Base-by-base conservation (phyloP, 2,888 invertebrate genomes). In the Heliconius ismenius region DNA sequence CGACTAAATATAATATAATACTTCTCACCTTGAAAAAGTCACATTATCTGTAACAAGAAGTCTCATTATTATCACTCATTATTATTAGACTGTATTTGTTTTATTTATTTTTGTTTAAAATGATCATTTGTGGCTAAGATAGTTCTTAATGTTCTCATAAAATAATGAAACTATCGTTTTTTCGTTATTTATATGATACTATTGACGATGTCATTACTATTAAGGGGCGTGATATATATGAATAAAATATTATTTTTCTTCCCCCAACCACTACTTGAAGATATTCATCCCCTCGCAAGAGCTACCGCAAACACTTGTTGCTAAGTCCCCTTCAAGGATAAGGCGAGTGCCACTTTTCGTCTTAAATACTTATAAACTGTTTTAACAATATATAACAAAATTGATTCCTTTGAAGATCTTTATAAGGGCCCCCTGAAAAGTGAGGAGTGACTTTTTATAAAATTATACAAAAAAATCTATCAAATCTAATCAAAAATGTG, bases 251-350 rank as follows among this genome's bases (percentile, higher is more conserved):
- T 26, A 73, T 73, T 36, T 65, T 72, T 58, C 54, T 28, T 65
- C 65, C 76, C 72, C 65, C 32, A 62, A 62, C 72, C 39, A 39
- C 76, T 73, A 73, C 54, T 68, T 62, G 43, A 39, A 77, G 75
- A 75, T 76, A 70, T 74, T 64, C 79, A 72, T 58, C 76, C 78
- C 28, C 74, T 70, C 65, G 62, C 68, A 49, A 78, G 76, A 72
- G 75, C 68, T 62, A 74, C 73, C 75, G 70, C 80, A 78, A 80
- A 76, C 78, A 78, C 80, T 80, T 73, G 67, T 60, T 36, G 62
- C 60, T 28, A 74, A 78, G 77, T 28, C 65, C 70, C 78, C 77
- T 74, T 54, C 43, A 54, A 74, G 74, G 70, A 75, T 60, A 68
- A 67, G 70, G 67, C 75, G 74, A 78, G 76, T 70, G 62, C 75